Base-by-base conservation (phyloP, 2,113 vertebrate genomes). In the pig (Sus scrofa) region DNA sequence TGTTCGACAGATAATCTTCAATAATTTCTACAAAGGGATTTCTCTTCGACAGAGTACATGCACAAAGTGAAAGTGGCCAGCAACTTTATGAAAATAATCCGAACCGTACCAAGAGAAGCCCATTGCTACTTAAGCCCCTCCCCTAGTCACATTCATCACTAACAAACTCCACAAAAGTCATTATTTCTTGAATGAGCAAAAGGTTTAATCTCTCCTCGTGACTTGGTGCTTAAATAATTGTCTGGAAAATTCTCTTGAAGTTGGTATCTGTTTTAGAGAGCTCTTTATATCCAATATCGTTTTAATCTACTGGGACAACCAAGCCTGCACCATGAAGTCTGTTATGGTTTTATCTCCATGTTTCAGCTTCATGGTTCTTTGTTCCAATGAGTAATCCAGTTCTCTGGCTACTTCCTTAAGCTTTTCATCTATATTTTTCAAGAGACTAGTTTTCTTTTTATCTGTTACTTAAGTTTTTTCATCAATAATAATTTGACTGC, bases 61-160 rank as follows among this genome's bases (percentile, higher is more conserved):
- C 34, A 62, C 60, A 56, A 37, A n/a, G 34, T 82, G 24, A 82
- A 62, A 82, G 56, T 62, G 34, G 78, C 34, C 34, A 37, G 56
- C n/a, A 82, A 58, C 78, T 60, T 82, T 60, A 62, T 82, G 34
- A 82, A 26, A 82, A 26, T 24, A 62, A 24, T 39, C 99, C 8
- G 99, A 99, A 65, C 99, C 99, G 1, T 99, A 99, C 97, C 99
- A 99, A 96, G 99, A 99, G 44, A 99, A 99, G 97, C 99, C 99
- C 77, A 99, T 98, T 37, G 99, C 99, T 67, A 97, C 82, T 99
- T 99, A 0, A 99, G 99, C 1, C 99, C 99, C 99, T 99, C 89
- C 99, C 99, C 1, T 99, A 99, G 93, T 99, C 99, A 87, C 99
- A 99, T 92, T 99, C 99, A 52, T 99, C 99, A 30, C 99, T 99